phyloP scores from a whole-genome alignment of 2,888 invertebrate species.

The Hypercompe scribonia region DNA sequence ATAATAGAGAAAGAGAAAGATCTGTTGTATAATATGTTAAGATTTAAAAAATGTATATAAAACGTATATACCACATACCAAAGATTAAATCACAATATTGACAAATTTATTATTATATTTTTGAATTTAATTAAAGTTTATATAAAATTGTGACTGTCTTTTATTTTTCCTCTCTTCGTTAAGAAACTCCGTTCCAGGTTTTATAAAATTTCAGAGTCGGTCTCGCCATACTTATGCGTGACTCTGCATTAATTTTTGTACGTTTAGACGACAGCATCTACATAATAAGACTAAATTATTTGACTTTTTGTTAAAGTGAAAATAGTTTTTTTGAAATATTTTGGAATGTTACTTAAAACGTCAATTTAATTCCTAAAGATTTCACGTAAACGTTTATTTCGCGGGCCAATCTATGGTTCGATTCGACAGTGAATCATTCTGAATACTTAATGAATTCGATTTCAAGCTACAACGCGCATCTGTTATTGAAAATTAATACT shows the following conservation, averaged over 20 bases:
- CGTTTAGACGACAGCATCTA: conserved; percentile 39
- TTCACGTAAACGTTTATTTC: conserved; percentile 17
- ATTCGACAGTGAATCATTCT: conserved; percentile 43
- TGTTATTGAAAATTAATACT: conserved; percentile 70
- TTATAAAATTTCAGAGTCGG: conserved; percentile 33
- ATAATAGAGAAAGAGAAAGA: background rate
- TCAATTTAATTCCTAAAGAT: conserved; percentile 4
- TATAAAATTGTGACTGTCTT: conserved; percentile 28
- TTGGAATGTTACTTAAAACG: background rate
- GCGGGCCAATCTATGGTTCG: conserved; percentile 35
- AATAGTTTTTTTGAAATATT: background rate
- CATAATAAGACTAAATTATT: conserved; percentile 40
- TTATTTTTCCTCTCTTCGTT: conserved; percentile 17
- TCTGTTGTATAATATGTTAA: background rate
- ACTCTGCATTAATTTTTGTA: conserved; percentile 52
- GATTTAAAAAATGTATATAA: background rate
- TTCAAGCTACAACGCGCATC: conserved; percentile 56
- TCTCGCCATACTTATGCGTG: conserved; percentile 44
- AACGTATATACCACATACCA: conserved; percentile 23
- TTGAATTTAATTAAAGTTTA: conserved; percentile 41
- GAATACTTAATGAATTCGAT: conserved; percentile 58
- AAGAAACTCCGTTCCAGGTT: background rate
- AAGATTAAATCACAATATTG: conserved; percentile 34
- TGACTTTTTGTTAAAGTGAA: conserved; percentile 17
- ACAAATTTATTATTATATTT: conserved; percentile 30